Conservation (phyloP, 2,113 vertebrate genomes). For the Brachypodius melanocephalos region DNA sequence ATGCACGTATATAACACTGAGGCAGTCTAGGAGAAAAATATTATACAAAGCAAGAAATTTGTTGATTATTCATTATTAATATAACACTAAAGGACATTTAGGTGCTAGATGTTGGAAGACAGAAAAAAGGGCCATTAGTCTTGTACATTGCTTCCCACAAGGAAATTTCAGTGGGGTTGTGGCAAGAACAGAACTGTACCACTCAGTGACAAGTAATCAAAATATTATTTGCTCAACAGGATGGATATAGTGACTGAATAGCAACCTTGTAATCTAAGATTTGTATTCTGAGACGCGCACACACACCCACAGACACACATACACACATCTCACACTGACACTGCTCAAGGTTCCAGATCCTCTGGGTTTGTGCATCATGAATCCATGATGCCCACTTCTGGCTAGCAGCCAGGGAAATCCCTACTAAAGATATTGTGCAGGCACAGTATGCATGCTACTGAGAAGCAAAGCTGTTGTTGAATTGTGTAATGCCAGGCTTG, state of each 20-base stretch:
- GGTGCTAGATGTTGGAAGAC: neutral
- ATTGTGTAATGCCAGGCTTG: neutral
- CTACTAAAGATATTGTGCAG: neutral
- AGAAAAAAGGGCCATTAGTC: neutral
- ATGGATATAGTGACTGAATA: neutral
- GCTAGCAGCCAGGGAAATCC: neutral
- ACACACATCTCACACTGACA: neutral
- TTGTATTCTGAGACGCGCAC: neutral
- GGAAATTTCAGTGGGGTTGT: neutral
- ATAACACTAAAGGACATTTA: neutral
- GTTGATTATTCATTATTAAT: neutral
- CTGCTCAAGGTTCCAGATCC: neutral
- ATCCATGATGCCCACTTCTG: neutral
- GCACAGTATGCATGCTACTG: fast-evolving
- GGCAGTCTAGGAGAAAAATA: neutral
- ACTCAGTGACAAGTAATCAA: neutral
- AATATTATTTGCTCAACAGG: neutral
- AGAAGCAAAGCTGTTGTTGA: neutral
- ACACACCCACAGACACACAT: neutral
- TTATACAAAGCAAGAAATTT: neutral
- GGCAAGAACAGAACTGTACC: neutral
- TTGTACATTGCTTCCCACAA: neutral
- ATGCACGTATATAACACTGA: neutral
- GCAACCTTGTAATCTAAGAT: neutral
- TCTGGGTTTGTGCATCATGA: neutral